These are phyloP conservation scores for Helicoverpa zea DNA, from an alignment of 1,140 invertebrate species.

Conservation along the genomic window DNA sequence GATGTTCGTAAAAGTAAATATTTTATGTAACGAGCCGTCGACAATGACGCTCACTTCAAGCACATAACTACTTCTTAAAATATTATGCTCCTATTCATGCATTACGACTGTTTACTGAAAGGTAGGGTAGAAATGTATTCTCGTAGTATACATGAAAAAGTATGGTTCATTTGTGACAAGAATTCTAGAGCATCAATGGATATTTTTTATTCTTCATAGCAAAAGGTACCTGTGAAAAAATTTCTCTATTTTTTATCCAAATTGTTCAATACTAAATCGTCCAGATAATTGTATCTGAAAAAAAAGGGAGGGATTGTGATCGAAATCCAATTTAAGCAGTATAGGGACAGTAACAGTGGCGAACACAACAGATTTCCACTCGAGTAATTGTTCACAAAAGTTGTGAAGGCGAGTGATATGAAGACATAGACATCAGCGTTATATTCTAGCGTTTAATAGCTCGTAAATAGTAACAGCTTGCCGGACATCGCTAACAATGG, in stretches of 20 bases:
- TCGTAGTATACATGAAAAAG: too few species aligned
- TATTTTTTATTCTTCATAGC: too few species aligned
- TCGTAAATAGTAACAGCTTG: conserved; percentile 24
- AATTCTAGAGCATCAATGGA: too few species aligned
- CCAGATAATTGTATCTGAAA: too few species aligned
- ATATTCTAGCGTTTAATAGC: not conserved
- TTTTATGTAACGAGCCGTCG: conserved; percentile 13
- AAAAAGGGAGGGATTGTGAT: too few species aligned
- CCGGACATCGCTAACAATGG: not conserved
- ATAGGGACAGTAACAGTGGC: not conserved
- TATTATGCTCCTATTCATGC: not conserved
- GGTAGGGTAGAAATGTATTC: too few species aligned
- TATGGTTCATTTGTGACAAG: too few species aligned
- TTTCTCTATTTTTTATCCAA: too few species aligned
- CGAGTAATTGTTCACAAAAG: not conserved
- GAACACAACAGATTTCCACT: not conserved
- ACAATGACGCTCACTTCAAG: not conserved
- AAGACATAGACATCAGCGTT: not conserved
- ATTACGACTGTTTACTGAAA: too few species aligned
- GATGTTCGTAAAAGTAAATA: conserved; percentile 19
- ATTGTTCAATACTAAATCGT: too few species aligned
- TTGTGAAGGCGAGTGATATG: not conserved
- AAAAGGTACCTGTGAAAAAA: too few species aligned
- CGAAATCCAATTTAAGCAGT: too few species aligned
- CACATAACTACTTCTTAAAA: not conserved